Conservation (phyloP, 2,113 vertebrate genomes). For the Amphiprion percula region DNA sequence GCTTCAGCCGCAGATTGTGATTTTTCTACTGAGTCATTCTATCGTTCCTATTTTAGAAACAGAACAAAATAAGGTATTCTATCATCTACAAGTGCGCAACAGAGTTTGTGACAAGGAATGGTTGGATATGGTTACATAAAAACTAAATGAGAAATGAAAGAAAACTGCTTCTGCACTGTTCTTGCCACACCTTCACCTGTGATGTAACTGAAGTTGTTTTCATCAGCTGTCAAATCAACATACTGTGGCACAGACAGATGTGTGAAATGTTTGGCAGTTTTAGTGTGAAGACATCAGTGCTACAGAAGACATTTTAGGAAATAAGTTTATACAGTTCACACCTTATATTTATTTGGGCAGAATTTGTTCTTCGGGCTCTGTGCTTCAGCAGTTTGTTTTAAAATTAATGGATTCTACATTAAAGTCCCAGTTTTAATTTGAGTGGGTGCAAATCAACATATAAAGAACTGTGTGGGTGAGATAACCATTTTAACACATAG, state of each 20-base stretch:
- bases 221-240: not conserved
- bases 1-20: conserved; percentile 16
- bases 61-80: not conserved
- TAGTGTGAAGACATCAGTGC: not conserved
- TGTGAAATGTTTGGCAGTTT: not conserved
- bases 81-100: not conserved
- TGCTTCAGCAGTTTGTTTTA: no score
- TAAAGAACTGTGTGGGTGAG: no score
- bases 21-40: conserved; percentile 44
- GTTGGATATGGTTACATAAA: not conserved
- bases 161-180: not conserved
- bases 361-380: no score
- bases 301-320: not conserved
- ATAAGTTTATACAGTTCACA: no score
- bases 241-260: not conserved
- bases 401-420: no score
- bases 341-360: no score
- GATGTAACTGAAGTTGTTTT: conserved; percentile 1
- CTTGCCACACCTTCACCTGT: not conserved
- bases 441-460: no score
- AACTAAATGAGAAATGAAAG: not conserved
- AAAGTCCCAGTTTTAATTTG: no score
- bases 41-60: conserved; percentile 7
- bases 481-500: no score
- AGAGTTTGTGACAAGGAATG: conserved; percentile 13